Evolutionary conservation across 1,140 invertebrate species (phyloP).

Genomic region (Drosophila auraria): DNA sequence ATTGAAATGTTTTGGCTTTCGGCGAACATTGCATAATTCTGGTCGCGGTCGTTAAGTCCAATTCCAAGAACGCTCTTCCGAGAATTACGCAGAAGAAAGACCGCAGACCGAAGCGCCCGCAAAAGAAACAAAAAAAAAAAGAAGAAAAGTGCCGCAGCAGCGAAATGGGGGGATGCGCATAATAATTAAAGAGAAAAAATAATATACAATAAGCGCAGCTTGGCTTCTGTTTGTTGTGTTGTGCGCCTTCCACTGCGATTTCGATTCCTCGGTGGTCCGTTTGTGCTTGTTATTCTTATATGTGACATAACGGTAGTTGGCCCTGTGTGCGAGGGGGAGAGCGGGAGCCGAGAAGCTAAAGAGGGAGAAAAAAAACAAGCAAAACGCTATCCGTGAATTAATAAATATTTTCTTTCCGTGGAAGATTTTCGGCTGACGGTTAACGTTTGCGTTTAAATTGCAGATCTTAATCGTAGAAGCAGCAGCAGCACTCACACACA

Average conservation of each 20-base stretch:
- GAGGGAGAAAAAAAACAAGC: conserved; percentile 23
- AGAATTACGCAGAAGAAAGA: conserved; percentile 32
- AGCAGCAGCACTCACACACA: conserved; percentile 35
- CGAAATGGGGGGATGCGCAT: conserved; percentile 61
- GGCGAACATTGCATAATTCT: conserved; percentile 69
- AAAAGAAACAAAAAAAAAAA: conserved; percentile 26
- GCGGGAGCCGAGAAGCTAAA: conserved; percentile 10
- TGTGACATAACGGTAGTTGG: conserved; percentile 74
- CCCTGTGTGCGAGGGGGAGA: conserved; percentile 20
- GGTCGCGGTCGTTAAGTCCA: conserved; percentile 17
- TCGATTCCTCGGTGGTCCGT: conserved; percentile 29
- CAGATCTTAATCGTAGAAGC: conserved; percentile 64
- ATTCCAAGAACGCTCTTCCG: conserved; percentile 50
- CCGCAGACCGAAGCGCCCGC: conserved; percentile 8
- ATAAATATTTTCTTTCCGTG: conserved; percentile 33
- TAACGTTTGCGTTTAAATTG: conserved; percentile 62
- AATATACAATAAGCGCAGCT: conserved; percentile 72
- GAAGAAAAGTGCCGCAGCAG: conserved; percentile 31
- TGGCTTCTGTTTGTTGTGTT: conserved; percentile 36
- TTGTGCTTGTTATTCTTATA: conserved; percentile 50
- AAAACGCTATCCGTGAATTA: conserved; percentile 26
- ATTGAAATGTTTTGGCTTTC: conserved; percentile 34
- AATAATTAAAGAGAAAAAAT: conserved; percentile 66
- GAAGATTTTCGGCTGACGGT: conserved; percentile 12
- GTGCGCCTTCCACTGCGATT: conserved; percentile 10